A percentile compares a stretch with the other conserved stretches of the same genome.
Evolutionary conservation across 1,140 invertebrate genomes (phyloP).

Genomic region (Caerostris extrusa): DNA sequence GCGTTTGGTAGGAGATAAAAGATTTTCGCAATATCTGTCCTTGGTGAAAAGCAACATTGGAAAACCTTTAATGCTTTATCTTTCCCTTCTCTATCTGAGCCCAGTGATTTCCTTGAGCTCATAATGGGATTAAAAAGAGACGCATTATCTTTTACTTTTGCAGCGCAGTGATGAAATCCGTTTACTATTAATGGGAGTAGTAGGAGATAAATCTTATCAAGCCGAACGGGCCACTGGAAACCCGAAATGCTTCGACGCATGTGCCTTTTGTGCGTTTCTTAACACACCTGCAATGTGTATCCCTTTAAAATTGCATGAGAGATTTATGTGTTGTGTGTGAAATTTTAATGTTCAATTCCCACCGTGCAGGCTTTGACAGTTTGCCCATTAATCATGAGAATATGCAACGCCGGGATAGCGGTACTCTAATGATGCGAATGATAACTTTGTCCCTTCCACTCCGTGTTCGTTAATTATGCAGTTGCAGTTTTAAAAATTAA

Average conservation of each 20-base stretch:
- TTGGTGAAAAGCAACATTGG: no score
- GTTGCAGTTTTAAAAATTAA: conserved; percentile 50
- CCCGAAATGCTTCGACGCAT: conserved; percentile 26
- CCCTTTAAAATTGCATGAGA: conserved; percentile 52
- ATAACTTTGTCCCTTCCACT: neutral
- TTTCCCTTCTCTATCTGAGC: no score
- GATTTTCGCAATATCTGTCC: no score
- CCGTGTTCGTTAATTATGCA: conserved; percentile 35
- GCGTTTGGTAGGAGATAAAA: no score
- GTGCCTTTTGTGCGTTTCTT: conserved; percentile 33
- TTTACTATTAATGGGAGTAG: conserved; percentile 59
- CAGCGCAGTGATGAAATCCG: neutral
- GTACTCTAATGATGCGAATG: conserved; percentile 22
- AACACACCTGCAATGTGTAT: conserved; percentile 50
- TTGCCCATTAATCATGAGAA: conserved; percentile 35
- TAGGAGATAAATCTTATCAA: conserved; percentile 31
- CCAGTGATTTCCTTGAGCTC: neutral
- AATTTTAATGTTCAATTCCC: conserved; percentile 54
- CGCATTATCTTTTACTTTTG: neutral
- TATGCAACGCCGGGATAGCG: neutral
- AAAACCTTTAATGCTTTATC: no score
- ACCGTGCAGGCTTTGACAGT: conserved; percentile 8
- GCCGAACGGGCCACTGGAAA: neutral
- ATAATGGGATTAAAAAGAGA: conserved; percentile 31
- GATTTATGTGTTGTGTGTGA: conserved; percentile 38